Conservation (phyloP, 2,888 invertebrate species). For the Palloptera scutellata region DNA sequence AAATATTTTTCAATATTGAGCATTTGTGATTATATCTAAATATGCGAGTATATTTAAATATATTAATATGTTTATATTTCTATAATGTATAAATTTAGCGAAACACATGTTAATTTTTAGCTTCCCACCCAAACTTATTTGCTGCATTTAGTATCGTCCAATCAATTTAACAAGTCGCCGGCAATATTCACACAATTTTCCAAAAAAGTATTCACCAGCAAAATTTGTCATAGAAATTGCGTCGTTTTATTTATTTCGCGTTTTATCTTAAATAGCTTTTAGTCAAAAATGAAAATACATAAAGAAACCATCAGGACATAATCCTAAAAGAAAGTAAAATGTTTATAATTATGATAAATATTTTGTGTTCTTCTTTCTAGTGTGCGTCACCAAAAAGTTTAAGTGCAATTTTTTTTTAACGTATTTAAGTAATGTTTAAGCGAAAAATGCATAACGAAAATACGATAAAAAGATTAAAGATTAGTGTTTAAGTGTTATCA, state of each 20-base stretch:
- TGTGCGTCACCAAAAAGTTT: background rate
- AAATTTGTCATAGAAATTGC: slow-evolving; percentile 16
- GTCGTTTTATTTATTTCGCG: slow-evolving; percentile 17
- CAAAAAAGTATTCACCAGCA: background rate
- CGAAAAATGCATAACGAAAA: background rate
- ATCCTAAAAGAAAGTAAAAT: background rate
- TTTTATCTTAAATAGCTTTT: background rate
- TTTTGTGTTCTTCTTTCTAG: background rate
- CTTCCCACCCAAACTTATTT: slow-evolving; percentile 20
- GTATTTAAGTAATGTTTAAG: background rate
- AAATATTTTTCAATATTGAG: too few species aligned
- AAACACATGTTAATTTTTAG: slow-evolving; percentile 18
- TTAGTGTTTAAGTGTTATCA: too few species aligned
- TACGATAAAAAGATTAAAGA: background rate
- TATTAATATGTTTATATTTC: slow-evolving; percentile 9
- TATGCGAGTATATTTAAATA: background rate
- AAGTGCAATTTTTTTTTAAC: too few species aligned
- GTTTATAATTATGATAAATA: background rate
- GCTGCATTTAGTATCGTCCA: slow-evolving; percentile 18
- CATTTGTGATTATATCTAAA: too few species aligned
- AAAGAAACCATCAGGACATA: background rate
- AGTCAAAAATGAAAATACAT: slow-evolving; percentile 8
- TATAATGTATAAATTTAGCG: background rate
- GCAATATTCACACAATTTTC: background rate
- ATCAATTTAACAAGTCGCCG: slow-evolving; percentile 16